Conservation (phyloP, 2,888 invertebrate species). For the Diaprepes abbreviatus region DNA sequence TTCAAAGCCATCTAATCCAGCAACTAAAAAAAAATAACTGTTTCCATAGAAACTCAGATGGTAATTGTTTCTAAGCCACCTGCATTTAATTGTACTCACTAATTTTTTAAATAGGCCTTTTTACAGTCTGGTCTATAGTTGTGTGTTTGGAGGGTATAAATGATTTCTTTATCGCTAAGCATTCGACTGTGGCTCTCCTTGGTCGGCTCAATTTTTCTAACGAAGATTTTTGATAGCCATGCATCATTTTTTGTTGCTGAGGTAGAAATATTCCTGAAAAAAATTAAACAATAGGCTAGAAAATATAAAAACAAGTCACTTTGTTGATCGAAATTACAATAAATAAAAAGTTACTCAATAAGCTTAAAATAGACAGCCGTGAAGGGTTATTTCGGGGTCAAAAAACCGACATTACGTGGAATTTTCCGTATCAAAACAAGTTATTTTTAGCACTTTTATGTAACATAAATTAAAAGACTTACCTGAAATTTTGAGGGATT, state of each 20-base stretch:
- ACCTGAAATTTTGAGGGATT: constrained; percentile 61
- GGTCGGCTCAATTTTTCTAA: constrained; percentile 92
- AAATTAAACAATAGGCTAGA: constrained; percentile 40
- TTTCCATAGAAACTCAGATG: background rate
- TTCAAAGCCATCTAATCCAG: background rate
- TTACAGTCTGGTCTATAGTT: constrained; percentile 92
- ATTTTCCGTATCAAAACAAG: constrained; percentile 1
- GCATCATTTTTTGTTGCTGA: constrained; percentile 74
- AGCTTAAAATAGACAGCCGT: constrained; percentile 8
- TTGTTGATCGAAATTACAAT: background rate
- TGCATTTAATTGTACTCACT: constrained; percentile 78
- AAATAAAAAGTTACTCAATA: constrained; percentile 1
- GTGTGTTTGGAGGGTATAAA: constrained; percentile 96
- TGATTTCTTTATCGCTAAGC: constrained; percentile 95
- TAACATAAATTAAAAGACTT: constrained; percentile 33
- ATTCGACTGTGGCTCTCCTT: constrained; percentile 97
- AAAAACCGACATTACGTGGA: background rate
- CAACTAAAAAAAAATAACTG: too few species aligned
- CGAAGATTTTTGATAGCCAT: constrained; percentile 91
- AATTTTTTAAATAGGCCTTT: constrained; percentile 88
- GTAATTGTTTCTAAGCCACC: background rate
- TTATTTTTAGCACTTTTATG: constrained; percentile 23
- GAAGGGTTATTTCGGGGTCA: constrained; percentile 3
- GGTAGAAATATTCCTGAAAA: constrained; percentile 62
- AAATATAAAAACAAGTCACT: too few species aligned